Conservation (phyloP, 1,140 invertebrate genomes). For the Magallana angulata region DNA sequence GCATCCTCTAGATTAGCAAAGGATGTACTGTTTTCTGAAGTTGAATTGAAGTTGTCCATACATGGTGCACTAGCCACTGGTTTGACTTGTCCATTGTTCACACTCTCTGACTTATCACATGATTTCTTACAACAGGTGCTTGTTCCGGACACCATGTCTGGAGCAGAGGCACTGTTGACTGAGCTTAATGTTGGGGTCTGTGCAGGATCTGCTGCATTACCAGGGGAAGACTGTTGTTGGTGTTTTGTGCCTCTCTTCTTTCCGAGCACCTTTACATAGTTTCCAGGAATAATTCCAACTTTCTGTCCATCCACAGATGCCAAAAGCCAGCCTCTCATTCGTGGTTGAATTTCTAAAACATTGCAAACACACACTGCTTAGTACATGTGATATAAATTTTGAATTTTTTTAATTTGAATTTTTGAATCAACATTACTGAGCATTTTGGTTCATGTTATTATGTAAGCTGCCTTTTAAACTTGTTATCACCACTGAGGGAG, state of each 20-base stretch:
- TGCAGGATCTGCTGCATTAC: neutral
- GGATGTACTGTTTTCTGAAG: neutral
- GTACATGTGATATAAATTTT: too few relatives aligned
- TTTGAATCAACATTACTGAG: too few relatives aligned
- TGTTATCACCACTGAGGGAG: too few relatives aligned
- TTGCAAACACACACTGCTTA: too few relatives aligned
- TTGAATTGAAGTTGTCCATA: neutral
- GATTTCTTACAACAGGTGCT: conserved; percentile 32
- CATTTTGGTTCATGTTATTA: too few relatives aligned
- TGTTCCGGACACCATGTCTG: neutral
- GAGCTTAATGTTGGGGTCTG: neutral
- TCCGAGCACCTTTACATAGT: conserved; percentile 85
- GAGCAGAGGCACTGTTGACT: neutral
- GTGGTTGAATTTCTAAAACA: conserved; percentile 84
- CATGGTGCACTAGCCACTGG: neutral
- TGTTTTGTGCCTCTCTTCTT: conserved; percentile 69
- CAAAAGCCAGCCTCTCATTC: conserved; percentile 80
- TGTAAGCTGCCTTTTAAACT: too few relatives aligned
- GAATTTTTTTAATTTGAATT: too few relatives aligned
- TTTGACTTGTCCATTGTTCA: neutral
- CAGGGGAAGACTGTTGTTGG: neutral
- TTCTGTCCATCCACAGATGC: conserved; percentile 83
- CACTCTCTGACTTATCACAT: neutral
- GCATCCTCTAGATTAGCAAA: conserved; percentile 27
- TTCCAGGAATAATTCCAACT: conserved; percentile 88